Base-by-base conservation (phyloP, 2,888 invertebrate genomes). In the Villa cingulata region DNA sequence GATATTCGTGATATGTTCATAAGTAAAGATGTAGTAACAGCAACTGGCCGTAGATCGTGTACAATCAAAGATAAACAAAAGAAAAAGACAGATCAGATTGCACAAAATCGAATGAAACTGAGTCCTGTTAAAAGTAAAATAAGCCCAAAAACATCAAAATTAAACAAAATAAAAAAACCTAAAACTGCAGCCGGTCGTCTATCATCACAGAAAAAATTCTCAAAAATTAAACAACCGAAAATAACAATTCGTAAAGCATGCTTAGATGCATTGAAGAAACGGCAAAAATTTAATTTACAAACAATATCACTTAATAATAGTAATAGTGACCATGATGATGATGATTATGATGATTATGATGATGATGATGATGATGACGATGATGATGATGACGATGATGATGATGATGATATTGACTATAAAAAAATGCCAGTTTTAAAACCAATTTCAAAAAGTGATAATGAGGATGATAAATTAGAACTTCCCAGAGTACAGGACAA, bases 1-100 rank as follows among this genome's bases (percentile, higher is more conserved):
- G 80, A 81, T 54, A 76, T 81, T 43, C 72, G 77, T 17, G 76
- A 78, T 41, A 80, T 78, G 75, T 77, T 78, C 52, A 77, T 79
- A 41, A 70, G 76, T 43, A 71, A 78, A 43, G 68, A 64, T 2
- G 77, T 80, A 2, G 62, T 80, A 23, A 74, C 74, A 1, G 76
- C 77, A 1, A 76, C 74, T 1, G 79, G 78, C 1, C 69, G 74
- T 51, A 4, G 36, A 7, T 4, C 6, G 4, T n/a, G 36, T 36
- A 9, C 36, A 2, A 61, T 70, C 18, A 69, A 65, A 48, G 68
- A 68, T 49, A 58, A 53, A 16, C 44, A 51, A 37, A 15, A 50
- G 7, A 43, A 38, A 5, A 40, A 41, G 5, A 48, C 45, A 37
- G 20, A n/a, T n/a, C n/a, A n/a, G n/a, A n/a, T n/a, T n/a, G 19